Percentiles rank a stretch among this genome's conserved stretches.
phyloP scores from a whole-genome alignment of 2,888 invertebrate species.

The Nematopogon swammerdamellus region DNA sequence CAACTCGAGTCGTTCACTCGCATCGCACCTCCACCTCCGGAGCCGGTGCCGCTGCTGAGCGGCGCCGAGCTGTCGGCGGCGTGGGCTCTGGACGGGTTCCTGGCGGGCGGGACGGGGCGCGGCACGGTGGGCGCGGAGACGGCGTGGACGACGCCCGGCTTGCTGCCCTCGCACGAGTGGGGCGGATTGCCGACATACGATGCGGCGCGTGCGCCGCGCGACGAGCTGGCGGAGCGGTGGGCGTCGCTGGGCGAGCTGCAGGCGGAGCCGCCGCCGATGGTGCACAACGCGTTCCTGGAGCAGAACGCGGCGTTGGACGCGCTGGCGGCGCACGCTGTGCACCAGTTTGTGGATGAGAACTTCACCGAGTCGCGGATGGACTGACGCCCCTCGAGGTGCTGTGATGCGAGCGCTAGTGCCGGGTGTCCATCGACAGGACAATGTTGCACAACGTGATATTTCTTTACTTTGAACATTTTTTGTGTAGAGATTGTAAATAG shows the following conservation, averaged over 20 bases:
- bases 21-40: constrained; percentile 22
- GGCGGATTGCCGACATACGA: constrained; percentile 33
- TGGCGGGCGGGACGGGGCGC: constrained; percentile 32
- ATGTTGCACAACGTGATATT: background rate
- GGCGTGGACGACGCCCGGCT: constrained; percentile 16
- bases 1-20: constrained; percentile 29
- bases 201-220: constrained; percentile 18
- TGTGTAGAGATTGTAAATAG: constrained; percentile 45
- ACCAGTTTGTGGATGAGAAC: constrained; percentile 35
- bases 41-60: constrained; percentile 26
- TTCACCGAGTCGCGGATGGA: constrained; percentile 43
- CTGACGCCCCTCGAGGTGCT: constrained; percentile 24
- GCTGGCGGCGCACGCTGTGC: constrained; percentile 26
- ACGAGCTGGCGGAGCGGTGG: constrained; percentile 20
- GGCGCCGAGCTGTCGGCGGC: constrained; percentile 21
- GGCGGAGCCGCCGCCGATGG: constrained; percentile 35
- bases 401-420: constrained; percentile 11
- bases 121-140: constrained; percentile 21
- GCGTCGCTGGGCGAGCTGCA: constrained; percentile 43
- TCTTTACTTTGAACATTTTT: constrained; percentile 34
- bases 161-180: constrained; percentile 35
- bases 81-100: constrained; percentile 34
- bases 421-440: background rate
- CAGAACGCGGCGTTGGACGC: constrained; percentile 35
- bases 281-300: constrained; percentile 38